Conservation (phyloP, 2,113 vertebrate genomes). For the Corythaeola cristata region DNA sequence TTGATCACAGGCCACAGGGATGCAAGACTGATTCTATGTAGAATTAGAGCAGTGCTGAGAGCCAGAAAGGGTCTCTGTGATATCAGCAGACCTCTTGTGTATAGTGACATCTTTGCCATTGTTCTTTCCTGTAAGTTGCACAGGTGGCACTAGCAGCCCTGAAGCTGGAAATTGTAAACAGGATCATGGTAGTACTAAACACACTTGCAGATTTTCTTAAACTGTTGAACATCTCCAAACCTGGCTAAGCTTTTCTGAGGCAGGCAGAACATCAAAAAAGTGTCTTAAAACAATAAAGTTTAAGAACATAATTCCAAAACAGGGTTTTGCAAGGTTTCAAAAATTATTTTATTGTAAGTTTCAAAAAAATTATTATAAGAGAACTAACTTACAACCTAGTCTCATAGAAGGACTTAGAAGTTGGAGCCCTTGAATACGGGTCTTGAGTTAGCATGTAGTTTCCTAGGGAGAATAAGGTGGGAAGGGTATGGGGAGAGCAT, state of each 20-base stretch:
- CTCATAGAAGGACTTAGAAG: neutral
- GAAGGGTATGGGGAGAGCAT: neutral
- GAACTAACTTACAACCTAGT: neutral
- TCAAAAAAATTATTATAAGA: neutral
- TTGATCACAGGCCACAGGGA: neutral
- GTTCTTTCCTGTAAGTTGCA: neutral
- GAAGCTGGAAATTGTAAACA: neutral
- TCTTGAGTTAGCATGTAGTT: neutral
- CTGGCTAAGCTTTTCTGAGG: neutral
- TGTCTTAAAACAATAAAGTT: neutral
- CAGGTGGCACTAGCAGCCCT: neutral
- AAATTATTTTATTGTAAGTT: neutral
- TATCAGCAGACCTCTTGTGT: neutral
- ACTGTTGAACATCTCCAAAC: neutral
- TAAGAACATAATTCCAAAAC: neutral
- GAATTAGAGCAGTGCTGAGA: neutral
- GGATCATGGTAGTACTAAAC: neutral
- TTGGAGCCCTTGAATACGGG: neutral
- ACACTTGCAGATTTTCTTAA: neutral
- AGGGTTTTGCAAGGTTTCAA: neutral
- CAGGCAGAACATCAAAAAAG: neutral
- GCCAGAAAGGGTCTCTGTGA: neutral
- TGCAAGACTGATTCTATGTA: neutral
- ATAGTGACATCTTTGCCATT: neutral
- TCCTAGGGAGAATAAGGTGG: neutral